Percentiles rank a stretch among this genome's conserved stretches.
These are phyloP conservation scores for Scotopteryx bipunctaria DNA, from an alignment of 2,888 invertebrate species.

Conservation along the genomic window DNA sequence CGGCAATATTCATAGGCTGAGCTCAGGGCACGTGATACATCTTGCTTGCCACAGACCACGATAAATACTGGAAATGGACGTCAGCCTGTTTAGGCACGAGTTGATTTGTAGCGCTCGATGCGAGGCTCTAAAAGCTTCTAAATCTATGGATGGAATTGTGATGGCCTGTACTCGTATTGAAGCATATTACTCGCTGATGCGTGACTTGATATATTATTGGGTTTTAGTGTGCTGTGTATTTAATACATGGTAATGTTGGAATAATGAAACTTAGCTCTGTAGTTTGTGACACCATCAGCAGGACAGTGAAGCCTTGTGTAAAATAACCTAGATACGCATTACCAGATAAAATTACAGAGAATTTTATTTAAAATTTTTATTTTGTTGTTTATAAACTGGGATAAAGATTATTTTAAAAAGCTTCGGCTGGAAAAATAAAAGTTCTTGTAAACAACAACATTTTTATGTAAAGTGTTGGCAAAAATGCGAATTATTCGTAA, in stretches of 20 bases:
- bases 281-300: no score
- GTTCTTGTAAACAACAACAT: constrained; percentile 7
- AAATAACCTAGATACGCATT: no score
- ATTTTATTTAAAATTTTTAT: no score
- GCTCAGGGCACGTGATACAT: constrained; percentile 17
- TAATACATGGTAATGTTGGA: no score
- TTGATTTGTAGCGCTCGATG: constrained; percentile 21
- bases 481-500: constrained; percentile 11
- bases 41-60: constrained; percentile 23
- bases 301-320: no score
- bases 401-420: neutral
- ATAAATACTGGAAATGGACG: constrained; percentile 27
- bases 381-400: neutral
- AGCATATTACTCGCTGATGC: constrained; percentile 3
- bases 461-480: constrained; percentile 13
- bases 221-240: neutral
- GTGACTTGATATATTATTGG: neutral
- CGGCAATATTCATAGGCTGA: constrained; percentile 44
- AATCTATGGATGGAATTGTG: constrained; percentile 19
- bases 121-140: constrained; percentile 22
- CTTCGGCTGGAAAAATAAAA: neutral
- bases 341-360: no score
- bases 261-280: no score
- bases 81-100: constrained; percentile 18
- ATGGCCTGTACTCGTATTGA: constrained; percentile 11